Base-by-base conservation (phyloP, 2,113 vertebrate species). In the Clarias gariepinus region DNA sequence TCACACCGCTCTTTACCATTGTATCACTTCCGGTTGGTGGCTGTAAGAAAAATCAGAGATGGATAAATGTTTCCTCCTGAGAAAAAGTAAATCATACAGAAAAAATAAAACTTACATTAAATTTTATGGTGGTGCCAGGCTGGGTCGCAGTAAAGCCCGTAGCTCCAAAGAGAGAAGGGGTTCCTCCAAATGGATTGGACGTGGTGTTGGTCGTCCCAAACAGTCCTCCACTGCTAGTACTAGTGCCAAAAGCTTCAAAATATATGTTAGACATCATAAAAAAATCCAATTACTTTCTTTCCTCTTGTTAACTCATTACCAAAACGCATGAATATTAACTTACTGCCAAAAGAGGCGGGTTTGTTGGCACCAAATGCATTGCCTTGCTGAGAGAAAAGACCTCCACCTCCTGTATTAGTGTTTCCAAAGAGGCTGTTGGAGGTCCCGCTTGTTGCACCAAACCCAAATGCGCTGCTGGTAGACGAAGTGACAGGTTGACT, bases 301-400 rank as follows among this genome's bases (percentile, higher is more conserved):
- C 0, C 3, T 25, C 9, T 15, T 3, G 23, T 7, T n/a, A 79
- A 64, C 25, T 78, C 25, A 13, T 55, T 9, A 66, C 11, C 2
- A 8, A 68, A 41, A 76, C 0, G 11, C 10, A 68, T 58, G 25
- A 2, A 77, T 3, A 60, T 21, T 21, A 41, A 90, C 97, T 98
- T 92, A 99, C 97, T 97, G 87, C 98, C 97, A 89, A 99, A 99
- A 0, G 96, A 94, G 0, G 95, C 92, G 0, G 98, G 97, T 66
- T 99, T 99, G 86, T 89, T 96, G 93, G 98, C 95, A 0, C 96
- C 94, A 18, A 99, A 99, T n/a, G 97, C 97, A 96, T 99, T 99
- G 78, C 86, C 98, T 60, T 93, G 97, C 87, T 97, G 96, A 0
- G 98, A 98, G 94, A 99, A 99, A 88, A 99, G 97, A 77, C 98